Conservation (phyloP, 2,797 vertebrate species). For the Saguinus oedipus region DNA sequence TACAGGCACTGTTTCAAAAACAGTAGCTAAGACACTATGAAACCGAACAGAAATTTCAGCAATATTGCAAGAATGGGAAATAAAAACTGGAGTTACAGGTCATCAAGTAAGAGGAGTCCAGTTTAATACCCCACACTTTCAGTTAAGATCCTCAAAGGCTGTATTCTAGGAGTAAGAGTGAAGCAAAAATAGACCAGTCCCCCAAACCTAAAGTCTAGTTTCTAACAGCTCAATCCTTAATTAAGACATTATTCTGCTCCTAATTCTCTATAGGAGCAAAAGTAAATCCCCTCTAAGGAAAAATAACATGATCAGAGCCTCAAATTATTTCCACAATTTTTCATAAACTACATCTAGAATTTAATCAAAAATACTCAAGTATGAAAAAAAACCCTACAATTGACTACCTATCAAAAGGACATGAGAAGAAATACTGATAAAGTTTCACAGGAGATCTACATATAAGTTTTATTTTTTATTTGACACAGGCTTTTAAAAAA, state of each 20-base stretch:
- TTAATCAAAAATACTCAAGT: background rate
- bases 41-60: background rate
- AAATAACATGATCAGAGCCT: background rate
- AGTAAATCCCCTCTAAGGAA: conserved; percentile 34
- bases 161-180: background rate
- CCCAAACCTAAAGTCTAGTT: background rate
- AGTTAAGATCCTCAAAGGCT: background rate
- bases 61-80: background rate
- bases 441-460: background rate
- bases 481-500: background rate
- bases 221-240: background rate
- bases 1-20: background rate
- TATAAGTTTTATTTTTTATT: background rate
- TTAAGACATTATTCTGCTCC: background rate
- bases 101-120: background rate
- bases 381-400: background rate
- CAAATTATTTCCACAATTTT: conserved; percentile 6
- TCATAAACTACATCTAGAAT: background rate
- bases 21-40: background rate
- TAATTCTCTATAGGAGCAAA: background rate
- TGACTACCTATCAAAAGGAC: background rate
- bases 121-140: background rate
- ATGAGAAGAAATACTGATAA: background rate
- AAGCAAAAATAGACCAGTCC: background rate
- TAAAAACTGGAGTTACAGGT: background rate